phyloP scores from a whole-genome alignment of 2,888 invertebrate species.

The Hanleya hanleyi region DNA sequence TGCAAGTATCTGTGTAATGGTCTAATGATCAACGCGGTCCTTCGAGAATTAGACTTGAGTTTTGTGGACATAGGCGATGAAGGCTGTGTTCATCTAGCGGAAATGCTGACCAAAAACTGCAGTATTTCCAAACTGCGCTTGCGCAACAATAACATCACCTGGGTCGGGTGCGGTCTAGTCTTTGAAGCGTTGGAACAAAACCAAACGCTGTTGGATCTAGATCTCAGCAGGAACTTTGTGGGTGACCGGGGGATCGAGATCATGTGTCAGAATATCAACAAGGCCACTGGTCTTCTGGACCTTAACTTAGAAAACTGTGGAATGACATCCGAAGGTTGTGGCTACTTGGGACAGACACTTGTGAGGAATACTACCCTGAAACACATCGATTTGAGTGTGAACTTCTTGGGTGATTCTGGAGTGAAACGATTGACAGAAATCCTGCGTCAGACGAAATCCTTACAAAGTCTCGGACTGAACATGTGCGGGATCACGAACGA shows the following conservation, averaged over 20 bases:
- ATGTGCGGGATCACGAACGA: conserved; percentile 70
- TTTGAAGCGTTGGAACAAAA: conserved; percentile 62
- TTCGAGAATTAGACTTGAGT: conserved; percentile 68
- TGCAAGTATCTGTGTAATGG: conserved; percentile 53
- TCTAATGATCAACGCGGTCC: conserved; percentile 47
- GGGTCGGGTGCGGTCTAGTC: conserved; percentile 62
- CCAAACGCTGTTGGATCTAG: conserved; percentile 58
- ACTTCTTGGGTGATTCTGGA: conserved; percentile 64
- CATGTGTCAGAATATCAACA: conserved; percentile 60
- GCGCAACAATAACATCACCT: conserved; percentile 61
- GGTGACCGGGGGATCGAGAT: conserved; percentile 60
- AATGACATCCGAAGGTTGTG: conserved; percentile 59
- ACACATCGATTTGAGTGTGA: conserved; percentile 66
- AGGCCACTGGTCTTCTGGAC: conserved; percentile 58
- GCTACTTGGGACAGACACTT: conserved; percentile 59
- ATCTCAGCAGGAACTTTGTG: conserved; percentile 67
- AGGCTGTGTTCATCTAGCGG: conserved; percentile 59
- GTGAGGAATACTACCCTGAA: conserved; percentile 54
- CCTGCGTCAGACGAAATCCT: conserved; percentile 56
- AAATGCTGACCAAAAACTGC: conserved; percentile 56
- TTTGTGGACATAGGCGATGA: conserved; percentile 67
- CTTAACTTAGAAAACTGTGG: conserved; percentile 69
- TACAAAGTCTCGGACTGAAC: conserved; percentile 65
- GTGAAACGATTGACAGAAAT: conserved; percentile 59
- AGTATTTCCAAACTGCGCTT: conserved; percentile 61